These are phyloP conservation scores for Anguilla obscura DNA, from an alignment of 2,797 vertebrate genomes.

Conservation along the genomic window DNA sequence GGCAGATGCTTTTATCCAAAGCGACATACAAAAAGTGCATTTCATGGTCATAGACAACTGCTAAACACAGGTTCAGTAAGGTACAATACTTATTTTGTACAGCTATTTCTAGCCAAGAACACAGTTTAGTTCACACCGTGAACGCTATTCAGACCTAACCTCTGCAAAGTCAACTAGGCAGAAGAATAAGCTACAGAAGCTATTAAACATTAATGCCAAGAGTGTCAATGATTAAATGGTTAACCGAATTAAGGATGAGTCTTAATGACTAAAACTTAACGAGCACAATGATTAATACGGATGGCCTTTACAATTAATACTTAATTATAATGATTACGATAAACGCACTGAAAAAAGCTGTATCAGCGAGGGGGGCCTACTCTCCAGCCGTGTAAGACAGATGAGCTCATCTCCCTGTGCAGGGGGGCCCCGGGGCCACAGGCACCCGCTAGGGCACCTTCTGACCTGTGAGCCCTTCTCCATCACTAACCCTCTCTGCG, in stretches of 20 bases:
- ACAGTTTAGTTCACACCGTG: too few species aligned
- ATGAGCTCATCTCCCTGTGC: background rate
- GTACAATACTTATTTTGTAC: too few species aligned
- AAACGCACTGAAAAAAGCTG: background rate
- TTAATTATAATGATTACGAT: constrained; percentile 8
- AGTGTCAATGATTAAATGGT: constrained; percentile 21
- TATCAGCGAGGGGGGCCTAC: background rate
- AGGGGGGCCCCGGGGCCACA: background rate
- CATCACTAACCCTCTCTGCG: too few species aligned
- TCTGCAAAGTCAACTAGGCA: too few species aligned
- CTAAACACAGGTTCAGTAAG: too few species aligned
- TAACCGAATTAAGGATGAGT: background rate
- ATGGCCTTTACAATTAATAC: constrained; percentile 4
- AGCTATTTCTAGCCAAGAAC: too few species aligned
- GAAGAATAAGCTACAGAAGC: too few species aligned
- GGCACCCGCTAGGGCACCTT: background rate
- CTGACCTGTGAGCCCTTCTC: too few species aligned
- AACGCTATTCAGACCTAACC: too few species aligned
- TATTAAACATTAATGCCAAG: constrained; percentile 12
- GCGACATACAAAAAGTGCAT: too few species aligned
- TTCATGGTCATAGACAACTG: too few species aligned
- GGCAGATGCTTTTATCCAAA: too few species aligned
- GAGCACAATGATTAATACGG: constrained; percentile 3
- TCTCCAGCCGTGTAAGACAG: background rate
- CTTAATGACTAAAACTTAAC: constrained; percentile 20